phyloP scores from a whole-genome alignment of 2,888 invertebrate genomes.

The Microchrysa polita region DNA sequence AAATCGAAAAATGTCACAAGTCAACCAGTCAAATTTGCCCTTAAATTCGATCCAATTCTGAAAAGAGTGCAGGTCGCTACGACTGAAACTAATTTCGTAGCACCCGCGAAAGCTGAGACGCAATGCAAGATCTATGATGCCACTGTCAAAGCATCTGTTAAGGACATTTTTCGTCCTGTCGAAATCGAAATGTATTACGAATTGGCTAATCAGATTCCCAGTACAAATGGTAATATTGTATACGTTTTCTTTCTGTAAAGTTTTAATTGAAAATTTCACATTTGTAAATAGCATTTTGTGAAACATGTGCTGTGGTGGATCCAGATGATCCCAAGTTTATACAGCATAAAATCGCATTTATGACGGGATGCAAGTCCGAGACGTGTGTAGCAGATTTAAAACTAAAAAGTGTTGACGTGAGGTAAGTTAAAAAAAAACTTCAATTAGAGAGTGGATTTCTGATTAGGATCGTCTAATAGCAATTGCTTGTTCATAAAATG shows the following conservation, averaged over 20 bases:
- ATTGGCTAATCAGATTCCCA: slow-evolving; percentile 59
- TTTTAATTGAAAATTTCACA: background rate
- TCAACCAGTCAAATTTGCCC: slow-evolving; percentile 58
- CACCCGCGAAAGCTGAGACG: slow-evolving; percentile 54
- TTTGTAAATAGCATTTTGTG: slow-evolving; percentile 56
- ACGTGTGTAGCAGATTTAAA: slow-evolving; percentile 62
- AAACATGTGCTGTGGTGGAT: slow-evolving; percentile 62
- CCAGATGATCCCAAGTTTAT: slow-evolving; percentile 59
- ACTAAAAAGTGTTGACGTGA: slow-evolving; percentile 56
- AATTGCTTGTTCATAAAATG: no score
- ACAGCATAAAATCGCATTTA: slow-evolving; percentile 62
- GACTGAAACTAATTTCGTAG: slow-evolving; percentile 58
- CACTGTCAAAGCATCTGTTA: slow-evolving; percentile 59
- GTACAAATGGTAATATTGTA: slow-evolving; percentile 59
- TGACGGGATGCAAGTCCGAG: slow-evolving; percentile 61
- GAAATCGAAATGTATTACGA: slow-evolving; percentile 62
- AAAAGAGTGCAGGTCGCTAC: slow-evolving; percentile 59
- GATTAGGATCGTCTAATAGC: no score
- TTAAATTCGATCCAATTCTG: slow-evolving; percentile 59
- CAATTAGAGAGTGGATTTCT: no score
- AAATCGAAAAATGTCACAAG: slow-evolving; percentile 54
- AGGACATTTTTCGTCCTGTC: slow-evolving; percentile 63
- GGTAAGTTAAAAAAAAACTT: slow-evolving; percentile 51
- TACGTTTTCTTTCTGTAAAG: background rate
- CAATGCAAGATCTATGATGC: slow-evolving; percentile 59